phyloP scores from a whole-genome alignment of 1,140 invertebrate species.

The Meteorus sp. region DNA sequence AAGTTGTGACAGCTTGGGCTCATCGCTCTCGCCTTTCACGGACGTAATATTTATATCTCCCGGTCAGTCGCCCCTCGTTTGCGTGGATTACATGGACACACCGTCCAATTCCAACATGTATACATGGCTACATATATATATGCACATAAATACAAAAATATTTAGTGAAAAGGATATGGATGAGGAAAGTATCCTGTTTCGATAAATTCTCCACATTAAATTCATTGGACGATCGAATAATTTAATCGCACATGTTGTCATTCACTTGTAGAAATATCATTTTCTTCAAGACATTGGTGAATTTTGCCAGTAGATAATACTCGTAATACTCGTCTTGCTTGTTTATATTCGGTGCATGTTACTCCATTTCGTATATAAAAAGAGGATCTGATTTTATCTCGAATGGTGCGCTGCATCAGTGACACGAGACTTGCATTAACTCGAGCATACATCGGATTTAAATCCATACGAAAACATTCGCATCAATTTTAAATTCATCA shows the following conservation, averaged over 20 bases:
- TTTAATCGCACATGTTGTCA: too few relatives aligned
- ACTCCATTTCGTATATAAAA: constrained; percentile 28
- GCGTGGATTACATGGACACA: not conserved
- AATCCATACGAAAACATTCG: too few relatives aligned
- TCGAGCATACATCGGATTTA: constrained; percentile 1
- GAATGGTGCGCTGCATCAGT: constrained; percentile 13
- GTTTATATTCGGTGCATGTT: constrained; percentile 28
- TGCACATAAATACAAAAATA: too few relatives aligned
- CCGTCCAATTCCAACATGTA: too few relatives aligned
- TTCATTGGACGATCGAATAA: too few relatives aligned
- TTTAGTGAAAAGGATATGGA: too few relatives aligned
- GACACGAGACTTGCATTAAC: constrained; percentile 31
- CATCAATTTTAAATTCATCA: too few relatives aligned
- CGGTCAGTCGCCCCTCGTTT: not conserved
- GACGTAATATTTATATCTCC: constrained; percentile 1
- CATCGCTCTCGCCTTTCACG: not conserved
- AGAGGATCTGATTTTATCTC: constrained; percentile 28
- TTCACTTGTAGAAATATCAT: not conserved
- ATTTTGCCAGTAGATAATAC: too few relatives aligned
- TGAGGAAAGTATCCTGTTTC: too few relatives aligned
- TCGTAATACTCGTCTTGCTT: too few relatives aligned
- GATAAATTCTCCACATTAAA: too few relatives aligned
- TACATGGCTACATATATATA: too few relatives aligned
- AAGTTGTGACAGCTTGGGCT: constrained; percentile 2
- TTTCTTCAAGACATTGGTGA: not conserved